Evolutionary conservation across 2,888 invertebrate genomes (phyloP).

Genomic region (Eupithecia vulgata): DNA sequence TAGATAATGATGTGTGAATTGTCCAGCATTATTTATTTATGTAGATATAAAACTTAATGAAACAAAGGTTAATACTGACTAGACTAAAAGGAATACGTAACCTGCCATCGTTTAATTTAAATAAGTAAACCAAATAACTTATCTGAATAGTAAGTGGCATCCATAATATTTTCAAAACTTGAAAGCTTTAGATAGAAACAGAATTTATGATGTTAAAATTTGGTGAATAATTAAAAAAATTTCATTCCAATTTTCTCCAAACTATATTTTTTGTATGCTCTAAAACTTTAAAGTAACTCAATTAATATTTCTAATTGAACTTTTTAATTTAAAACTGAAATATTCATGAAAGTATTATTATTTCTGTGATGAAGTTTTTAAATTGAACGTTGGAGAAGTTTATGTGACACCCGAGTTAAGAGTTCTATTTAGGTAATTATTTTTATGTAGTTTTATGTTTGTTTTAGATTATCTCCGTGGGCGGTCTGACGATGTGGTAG

Average conservation of each 20-base stretch:
- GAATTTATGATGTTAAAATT: slow-evolving; percentile 36
- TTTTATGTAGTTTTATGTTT: background rate
- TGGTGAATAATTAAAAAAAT: slow-evolving; percentile 44
- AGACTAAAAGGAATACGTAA: background rate
- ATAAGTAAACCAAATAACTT: background rate
- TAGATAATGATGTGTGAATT: too few relatives aligned
- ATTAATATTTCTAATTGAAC: slow-evolving; percentile 14
- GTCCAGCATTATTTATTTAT: too few relatives aligned
- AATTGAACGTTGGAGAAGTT: background rate
- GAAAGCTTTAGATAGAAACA: slow-evolving; percentile 33
- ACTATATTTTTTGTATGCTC: slow-evolving; percentile 13
- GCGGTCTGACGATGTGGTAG: slow-evolving; percentile 63
- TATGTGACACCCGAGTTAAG: background rate
- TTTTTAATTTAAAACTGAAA: slow-evolving; percentile 1
- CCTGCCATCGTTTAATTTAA: background rate
- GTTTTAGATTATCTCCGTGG: slow-evolving; percentile 70
- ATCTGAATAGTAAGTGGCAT: slow-evolving; percentile 8
- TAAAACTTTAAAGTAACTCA: slow-evolving; percentile 9
- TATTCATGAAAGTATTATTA: slow-evolving; percentile 3
- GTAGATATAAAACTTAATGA: background rate
- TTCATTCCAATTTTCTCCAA: slow-evolving; percentile 28
- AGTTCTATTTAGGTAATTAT: background rate
- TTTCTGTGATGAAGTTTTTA: too few relatives aligned
- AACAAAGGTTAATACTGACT: background rate
- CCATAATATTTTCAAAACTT: slow-evolving; percentile 14